Evolutionary conservation across 1,140 invertebrate species (phyloP).

Genomic region (Drosophila navojoa): DNA sequence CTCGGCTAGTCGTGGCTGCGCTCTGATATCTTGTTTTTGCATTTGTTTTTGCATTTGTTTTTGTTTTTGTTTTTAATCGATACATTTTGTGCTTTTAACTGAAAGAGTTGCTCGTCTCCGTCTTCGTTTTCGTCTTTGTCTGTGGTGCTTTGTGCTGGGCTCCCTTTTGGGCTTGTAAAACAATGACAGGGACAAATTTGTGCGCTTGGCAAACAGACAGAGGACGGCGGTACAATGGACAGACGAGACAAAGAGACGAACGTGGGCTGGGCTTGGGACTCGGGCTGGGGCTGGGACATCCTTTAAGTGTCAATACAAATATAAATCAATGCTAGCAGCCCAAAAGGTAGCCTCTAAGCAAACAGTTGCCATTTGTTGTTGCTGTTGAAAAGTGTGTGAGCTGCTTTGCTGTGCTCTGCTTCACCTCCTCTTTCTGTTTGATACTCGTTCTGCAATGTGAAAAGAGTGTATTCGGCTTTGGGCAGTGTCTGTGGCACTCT

Average conservation of each 20-base stretch:
- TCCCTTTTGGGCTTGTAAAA: conserved; percentile 64
- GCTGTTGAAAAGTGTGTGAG: conserved; percentile 20
- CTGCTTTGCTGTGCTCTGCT: neutral
- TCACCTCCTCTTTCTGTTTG: too few species aligned
- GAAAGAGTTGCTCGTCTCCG: conserved; percentile 23
- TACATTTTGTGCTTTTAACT: conserved; percentile 43
- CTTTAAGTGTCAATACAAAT: conserved; percentile 72
- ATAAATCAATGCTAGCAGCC: conserved; percentile 67
- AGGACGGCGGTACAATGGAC: neutral
- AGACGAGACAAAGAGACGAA: conserved; percentile 1
- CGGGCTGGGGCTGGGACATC: neutral
- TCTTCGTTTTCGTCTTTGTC: neutral
- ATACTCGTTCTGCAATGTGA: too few species aligned
- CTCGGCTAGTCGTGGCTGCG: too few species aligned
- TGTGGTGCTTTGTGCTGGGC: conserved; percentile 6
- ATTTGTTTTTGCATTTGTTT: conserved; percentile 11
- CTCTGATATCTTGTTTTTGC: too few species aligned
- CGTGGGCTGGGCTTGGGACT: neutral
- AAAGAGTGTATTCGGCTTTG: too few species aligned
- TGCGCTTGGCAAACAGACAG: conserved; percentile 55
- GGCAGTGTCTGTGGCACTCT: too few species aligned
- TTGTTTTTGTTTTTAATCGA: conserved; percentile 34
- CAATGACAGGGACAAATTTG: conserved; percentile 74
- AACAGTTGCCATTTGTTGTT: conserved; percentile 29
- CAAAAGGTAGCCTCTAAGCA: conserved; percentile 52